These are phyloP conservation scores for Pachyuromys duprasi DNA, from an alignment of 2,797 vertebrate genomes.

Conservation along the genomic window DNA sequence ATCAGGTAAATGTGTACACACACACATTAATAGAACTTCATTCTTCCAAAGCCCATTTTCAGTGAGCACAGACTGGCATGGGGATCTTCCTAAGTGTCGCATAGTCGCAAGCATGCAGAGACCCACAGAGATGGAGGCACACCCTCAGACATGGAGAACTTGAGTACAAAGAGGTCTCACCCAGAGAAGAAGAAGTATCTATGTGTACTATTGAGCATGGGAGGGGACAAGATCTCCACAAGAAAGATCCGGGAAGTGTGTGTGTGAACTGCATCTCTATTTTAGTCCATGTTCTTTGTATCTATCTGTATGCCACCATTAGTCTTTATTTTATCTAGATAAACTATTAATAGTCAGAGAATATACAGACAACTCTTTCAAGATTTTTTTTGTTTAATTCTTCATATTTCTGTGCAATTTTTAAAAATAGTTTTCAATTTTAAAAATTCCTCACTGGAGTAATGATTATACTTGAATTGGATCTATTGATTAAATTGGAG, in stretches of 20 bases:
- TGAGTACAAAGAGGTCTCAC: background rate
- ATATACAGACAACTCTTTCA: background rate
- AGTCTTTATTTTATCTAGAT: background rate
- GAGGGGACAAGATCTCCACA: background rate
- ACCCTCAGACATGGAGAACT: background rate
- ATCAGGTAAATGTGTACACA: background rate
- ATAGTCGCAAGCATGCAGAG: background rate
- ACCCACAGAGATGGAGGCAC: background rate
- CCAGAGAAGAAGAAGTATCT: background rate
- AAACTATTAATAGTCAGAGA: background rate
- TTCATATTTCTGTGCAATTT: background rate
- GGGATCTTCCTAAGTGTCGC: background rate
- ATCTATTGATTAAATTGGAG: background rate
- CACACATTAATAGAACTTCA: no score
- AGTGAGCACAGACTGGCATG: background rate
- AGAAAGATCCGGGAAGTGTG: background rate
- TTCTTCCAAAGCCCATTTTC: background rate
- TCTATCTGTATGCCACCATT: background rate
- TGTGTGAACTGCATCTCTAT: background rate
- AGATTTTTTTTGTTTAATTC: background rate
- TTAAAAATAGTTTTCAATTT: background rate
- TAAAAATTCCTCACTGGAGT: background rate
- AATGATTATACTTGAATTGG: background rate
- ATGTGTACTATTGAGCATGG: no score
- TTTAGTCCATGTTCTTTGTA: background rate